Base-by-base conservation (phyloP, 1,140 invertebrate genomes). In the Lepidurus arcticus region DNA sequence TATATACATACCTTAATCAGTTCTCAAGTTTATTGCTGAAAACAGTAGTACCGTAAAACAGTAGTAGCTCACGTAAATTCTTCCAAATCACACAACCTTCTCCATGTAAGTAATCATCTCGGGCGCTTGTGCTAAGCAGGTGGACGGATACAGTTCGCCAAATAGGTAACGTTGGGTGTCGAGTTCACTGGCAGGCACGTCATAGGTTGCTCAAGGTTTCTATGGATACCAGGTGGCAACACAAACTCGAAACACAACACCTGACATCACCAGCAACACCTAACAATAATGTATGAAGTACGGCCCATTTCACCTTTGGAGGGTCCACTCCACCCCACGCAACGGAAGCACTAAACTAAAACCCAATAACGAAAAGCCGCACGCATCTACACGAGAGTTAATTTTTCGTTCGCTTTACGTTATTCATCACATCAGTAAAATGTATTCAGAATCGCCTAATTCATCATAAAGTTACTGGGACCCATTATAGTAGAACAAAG, bases 141-240 rank as follows among this genome's bases (percentile, higher is more conserved):
- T 47, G 53, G 5, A 65, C 53, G 21, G 53, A n/a, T n/a, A 13
- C 53, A 21, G 8, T 65, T 21, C 16, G 9, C 8, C 53, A 16
- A 65, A 65, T 21, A 65, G 53, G 53, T 65, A 21, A 65, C 16
- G 8, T 65, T 21, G 16, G 53, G 8, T 13, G 53, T 65, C 3
- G 53, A 65, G 21, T 65, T 65, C 53, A 65, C 6, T 65, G 53
- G 16, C 16, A 65, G 53, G 2, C 34, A 1, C 53, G 53, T 16
- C 13, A 21, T n/a, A 65, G 21, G 53, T 65, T 65, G 16, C 8
- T 13, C 4, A 21, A 21, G 53, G 53, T 65, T 65, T 65, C 53
- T 65, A 65, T 65, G 53, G 53, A 11, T n/a, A 65, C 53, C 53
- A n/a, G 53, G 53, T 65, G 53, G 53, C 53, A 65, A 65, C 53